Base-by-base conservation (phyloP, 1,140 invertebrate genomes). In the Aphelenchoides avenae region DNA sequence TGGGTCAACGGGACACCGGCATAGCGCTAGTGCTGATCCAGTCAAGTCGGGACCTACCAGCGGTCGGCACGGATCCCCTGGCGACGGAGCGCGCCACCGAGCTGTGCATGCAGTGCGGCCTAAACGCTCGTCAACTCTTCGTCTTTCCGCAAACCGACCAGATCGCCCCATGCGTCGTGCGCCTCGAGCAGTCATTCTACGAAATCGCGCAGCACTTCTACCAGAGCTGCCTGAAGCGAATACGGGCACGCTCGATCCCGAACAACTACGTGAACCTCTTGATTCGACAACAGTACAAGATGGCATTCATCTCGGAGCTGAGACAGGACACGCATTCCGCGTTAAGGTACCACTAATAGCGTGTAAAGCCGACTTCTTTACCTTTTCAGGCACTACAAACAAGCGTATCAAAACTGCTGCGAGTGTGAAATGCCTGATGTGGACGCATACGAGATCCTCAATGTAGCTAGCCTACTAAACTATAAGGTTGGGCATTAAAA, bases 271-370 rank as follows among this genome's bases (percentile, higher is more conserved):
- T 30, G 13, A 59, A 53, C 20, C 37, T 71, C 24, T 29, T 89
- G 82, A 89, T 97, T 3, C 81, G 93, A 22, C 91, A 97, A 82
- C 89, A 93, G 69, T 96, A 94, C 74, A 98, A 98, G 81, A 86
- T 95, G 74, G 94, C 86, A n/a, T 95, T 93, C 80, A 84, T 92
- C 37, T 88, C 89, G 79, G 93, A 98, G 80, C 78, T 96, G 41
- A 87, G 87, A 69, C 88, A 91, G 73, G 92, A 97, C 77, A 82
- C 85, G 52, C 85, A 85, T 71, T 86, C 86, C 11, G 89, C 91
- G 26, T 84, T 91, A 61, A 93, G 92, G 86, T 89, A 82, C 58
- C 13, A 36, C 13, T 36, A 13, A 36, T 13, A 36, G 18, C 18
- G 13, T 36, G 13, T 13, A 36, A 36, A 56, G n/a, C 43, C 3